A percentile compares a stretch with the other conserved stretches of the same genome.
phyloP scores from a whole-genome alignment of 2,888 invertebrate species.

The Rhimphoctona megacephalus region DNA sequence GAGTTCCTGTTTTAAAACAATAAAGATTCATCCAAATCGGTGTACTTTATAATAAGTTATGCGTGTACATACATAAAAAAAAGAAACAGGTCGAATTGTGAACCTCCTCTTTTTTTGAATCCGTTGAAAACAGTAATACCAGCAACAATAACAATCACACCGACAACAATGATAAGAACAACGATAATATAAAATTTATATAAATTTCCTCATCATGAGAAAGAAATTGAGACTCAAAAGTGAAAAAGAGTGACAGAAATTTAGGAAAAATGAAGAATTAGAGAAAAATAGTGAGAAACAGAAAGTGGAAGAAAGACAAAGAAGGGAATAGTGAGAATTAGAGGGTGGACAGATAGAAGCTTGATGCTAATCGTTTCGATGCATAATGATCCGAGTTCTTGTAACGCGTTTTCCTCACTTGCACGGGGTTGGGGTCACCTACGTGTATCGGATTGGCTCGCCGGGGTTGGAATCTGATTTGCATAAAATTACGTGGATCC shows the following conservation, averaged over 20 bases:
- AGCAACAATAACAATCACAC: not conserved
- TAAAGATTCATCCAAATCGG: too few relatives aligned
- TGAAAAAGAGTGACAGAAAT: not conserved
- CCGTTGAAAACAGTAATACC: too few relatives aligned
- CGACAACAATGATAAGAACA: not conserved
- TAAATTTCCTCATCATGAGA: not conserved
- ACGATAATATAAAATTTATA: not conserved
- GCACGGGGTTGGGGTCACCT: slow-evolving; percentile 19
- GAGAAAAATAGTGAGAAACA: not conserved
- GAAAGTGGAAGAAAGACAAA: not conserved
- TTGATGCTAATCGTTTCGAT: slow-evolving; percentile 50
- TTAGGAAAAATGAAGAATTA: not conserved
- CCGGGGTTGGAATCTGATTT: slow-evolving; percentile 59
- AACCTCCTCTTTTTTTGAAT: too few relatives aligned
- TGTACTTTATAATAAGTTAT: too few relatives aligned
- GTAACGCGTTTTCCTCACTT: slow-evolving; percentile 68
- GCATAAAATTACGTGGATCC: slow-evolving; percentile 71
- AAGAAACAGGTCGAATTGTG: too few relatives aligned
- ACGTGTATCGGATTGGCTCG: slow-evolving; percentile 23
- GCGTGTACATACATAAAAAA: too few relatives aligned
- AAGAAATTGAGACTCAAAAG: not conserved
- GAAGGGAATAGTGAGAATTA: not conserved
- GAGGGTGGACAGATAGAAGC: slow-evolving; percentile 31
- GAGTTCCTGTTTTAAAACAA: too few relatives aligned
- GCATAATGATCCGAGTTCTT: slow-evolving; percentile 69